Evolutionary conservation across 2,888 invertebrate genomes (phyloP).

Genomic region (Synanthedon vespiformis): DNA sequence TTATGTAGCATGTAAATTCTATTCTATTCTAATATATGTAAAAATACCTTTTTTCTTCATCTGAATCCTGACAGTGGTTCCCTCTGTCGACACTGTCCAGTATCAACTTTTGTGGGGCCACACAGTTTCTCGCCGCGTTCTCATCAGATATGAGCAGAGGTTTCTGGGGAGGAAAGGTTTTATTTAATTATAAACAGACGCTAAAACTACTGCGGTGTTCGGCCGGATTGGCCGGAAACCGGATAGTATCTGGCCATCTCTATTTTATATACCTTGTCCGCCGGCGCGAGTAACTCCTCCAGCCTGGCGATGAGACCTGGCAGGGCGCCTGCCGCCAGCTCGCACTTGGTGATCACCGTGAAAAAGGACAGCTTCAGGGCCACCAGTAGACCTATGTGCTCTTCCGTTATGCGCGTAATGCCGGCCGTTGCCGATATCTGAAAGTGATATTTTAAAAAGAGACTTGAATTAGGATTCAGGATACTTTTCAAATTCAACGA

Average conservation of each 20-base stretch:
- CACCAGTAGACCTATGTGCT: slow-evolving; percentile 87
- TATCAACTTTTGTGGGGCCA: slow-evolving; percentile 35
- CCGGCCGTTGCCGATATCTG: slow-evolving; percentile 86
- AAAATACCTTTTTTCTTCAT: background rate
- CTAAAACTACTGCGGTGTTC: no score
- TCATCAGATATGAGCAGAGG: slow-evolving; percentile 51
- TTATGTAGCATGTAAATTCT: background rate
- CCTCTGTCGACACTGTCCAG: background rate
- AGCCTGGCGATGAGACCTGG: slow-evolving; percentile 75
- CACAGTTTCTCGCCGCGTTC: slow-evolving; percentile 41
- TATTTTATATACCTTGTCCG: slow-evolving; percentile 22
- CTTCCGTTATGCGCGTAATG: slow-evolving; percentile 85
- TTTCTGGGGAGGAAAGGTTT: slow-evolving; percentile 23
- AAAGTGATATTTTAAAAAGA: background rate
- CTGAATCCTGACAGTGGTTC: background rate
- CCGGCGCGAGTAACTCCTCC: slow-evolving; percentile 14
- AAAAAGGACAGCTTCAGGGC: slow-evolving; percentile 91
- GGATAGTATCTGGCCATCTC: no score
- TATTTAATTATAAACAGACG: background rate
- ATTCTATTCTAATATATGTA: no score
- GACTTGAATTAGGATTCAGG: no score
- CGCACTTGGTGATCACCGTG: slow-evolving; percentile 93
- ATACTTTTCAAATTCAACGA: no score
- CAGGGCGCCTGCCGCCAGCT: slow-evolving; percentile 84
- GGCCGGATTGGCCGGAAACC: no score